These are phyloP conservation scores for Bombus waltoni DNA, from an alignment of 1,140 invertebrate species.

Conservation along the genomic window DNA sequence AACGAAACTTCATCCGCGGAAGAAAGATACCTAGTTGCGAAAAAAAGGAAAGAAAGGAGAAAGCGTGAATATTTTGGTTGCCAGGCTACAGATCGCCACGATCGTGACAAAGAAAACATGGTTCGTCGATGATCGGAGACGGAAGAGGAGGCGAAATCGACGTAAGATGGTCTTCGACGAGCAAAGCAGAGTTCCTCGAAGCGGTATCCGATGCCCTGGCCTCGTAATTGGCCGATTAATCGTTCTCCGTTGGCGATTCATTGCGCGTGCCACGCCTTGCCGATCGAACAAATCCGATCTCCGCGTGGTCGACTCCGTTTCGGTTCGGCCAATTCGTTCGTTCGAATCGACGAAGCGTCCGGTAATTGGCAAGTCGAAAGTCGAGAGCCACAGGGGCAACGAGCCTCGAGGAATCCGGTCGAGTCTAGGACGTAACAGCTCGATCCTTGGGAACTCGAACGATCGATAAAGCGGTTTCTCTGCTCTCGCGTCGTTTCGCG, in stretches of 20 bases:
- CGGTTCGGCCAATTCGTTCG: not conserved
- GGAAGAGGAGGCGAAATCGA: not conserved
- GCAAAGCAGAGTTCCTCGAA: not conserved
- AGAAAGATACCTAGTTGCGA: too few species aligned
- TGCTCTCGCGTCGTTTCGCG: not conserved
- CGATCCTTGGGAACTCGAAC: not conserved
- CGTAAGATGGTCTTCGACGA: not conserved
- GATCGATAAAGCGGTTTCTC: not conserved
- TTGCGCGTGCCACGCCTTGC: not conserved
- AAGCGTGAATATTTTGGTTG: too few species aligned
- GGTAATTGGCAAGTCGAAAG: too few species aligned
- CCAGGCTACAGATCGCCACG: too few species aligned
- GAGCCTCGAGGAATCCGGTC: too few species aligned
- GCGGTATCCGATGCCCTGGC: not conserved
- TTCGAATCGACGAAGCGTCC: too few species aligned
- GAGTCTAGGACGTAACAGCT: too few species aligned
- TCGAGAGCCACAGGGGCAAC: too few species aligned
- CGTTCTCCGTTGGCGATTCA: not conserved
- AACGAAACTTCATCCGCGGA: too few species aligned
- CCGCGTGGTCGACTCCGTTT: not conserved
- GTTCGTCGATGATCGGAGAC: not conserved
- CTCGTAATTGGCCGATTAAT: conserved; percentile 21
- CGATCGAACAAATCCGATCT: too few species aligned
- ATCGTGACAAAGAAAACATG: not conserved
- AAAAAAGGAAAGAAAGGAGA: too few species aligned